Base-by-base conservation (phyloP, 2,797 vertebrate genomes). In the Mustela erminea region DNA sequence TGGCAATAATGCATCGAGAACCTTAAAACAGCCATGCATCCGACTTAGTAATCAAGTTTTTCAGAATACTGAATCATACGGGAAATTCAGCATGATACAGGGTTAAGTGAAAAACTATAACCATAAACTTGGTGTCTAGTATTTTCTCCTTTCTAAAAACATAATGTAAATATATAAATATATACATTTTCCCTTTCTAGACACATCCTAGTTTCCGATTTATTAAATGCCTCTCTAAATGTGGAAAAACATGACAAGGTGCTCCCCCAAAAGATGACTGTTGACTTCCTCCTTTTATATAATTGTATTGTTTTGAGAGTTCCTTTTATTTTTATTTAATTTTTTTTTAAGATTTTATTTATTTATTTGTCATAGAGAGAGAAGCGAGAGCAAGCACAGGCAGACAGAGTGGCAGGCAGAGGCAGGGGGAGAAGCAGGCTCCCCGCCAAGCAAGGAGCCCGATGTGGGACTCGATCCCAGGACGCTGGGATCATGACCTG, bases 221-320 rank as follows among this genome's bases (percentile, higher is more conserved):
- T 94, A 74, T 78, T 32, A 85, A 84, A 58, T 64, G 25, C 17
- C 29, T 95, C 23, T 80, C 23, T 95, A 87, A 90, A 87, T 87
- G 15, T 81, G 41, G 38, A 38, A 92, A 95, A 96, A 13, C 3
- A 84, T 87, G 29, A 27, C 7, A 92, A 72, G 7, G 5, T 4
- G 27, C 27, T 41, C 35, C 49, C 20, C n/a, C 35, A 58, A 89
- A 58, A 92, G 9, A 54, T 20, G 43, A 38, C 38, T 41, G 5
- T n/a, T 82, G 20, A 94, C 21, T 41, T 13, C 2, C 27, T 90
- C 52, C 62, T 95, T 87, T 85, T 87, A 35, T 58, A 49, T 81
- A 60, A 90, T 49, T 90, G 66, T 54, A 46, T 64, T 56, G 54
- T 56, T 56, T 56, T 56, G 54, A 56, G 54, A 58, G 56, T 58